Conservation (phyloP, 1,140 invertebrate species). For the Sogatella furcifera region DNA sequence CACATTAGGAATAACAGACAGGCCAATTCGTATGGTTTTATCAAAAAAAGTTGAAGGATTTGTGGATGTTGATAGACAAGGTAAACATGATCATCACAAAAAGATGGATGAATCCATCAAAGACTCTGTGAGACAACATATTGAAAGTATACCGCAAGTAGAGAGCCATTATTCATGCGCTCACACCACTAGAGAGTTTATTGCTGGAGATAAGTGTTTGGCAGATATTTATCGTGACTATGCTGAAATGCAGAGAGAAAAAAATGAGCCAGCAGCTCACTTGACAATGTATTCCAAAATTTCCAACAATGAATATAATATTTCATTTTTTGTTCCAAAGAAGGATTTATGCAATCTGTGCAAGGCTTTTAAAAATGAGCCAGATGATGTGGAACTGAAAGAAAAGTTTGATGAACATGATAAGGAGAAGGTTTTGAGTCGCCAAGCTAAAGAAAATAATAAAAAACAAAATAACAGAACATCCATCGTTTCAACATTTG, state of each 20-base stretch:
- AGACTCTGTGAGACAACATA: slow-evolving; percentile 9
- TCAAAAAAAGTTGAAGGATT: slow-evolving; percentile 3
- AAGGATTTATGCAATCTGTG: slow-evolving; percentile 24
- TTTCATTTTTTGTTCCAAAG: slow-evolving; percentile 23
- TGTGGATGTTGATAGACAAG: slow-evolving; percentile 8
- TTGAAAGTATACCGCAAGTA: slow-evolving; percentile 14
- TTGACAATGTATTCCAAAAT: slow-evolving; percentile 17
- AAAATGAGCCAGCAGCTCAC: slow-evolving; percentile 16
- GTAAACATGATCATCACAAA: slow-evolving; percentile 13
- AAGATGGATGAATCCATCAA: slow-evolving; percentile 12
- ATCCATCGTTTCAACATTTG: slow-evolving; percentile 6
- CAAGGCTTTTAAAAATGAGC: slow-evolving; percentile 13
- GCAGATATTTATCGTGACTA: slow-evolving; percentile 18
- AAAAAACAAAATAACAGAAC: background rate
- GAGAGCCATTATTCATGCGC: slow-evolving; percentile 13
- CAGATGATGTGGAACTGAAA: slow-evolving; percentile 8
- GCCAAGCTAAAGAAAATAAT: slow-evolving; percentile 9
- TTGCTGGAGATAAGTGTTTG: slow-evolving; percentile 16
- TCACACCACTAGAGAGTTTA: slow-evolving; percentile 14
- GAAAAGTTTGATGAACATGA: slow-evolving; percentile 13
- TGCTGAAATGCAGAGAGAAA: background rate
- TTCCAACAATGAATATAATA: slow-evolving; percentile 21
- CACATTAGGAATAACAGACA: background rate
- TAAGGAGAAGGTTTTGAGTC: slow-evolving; percentile 7
- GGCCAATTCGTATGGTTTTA: background rate